These are phyloP conservation scores for Papilio protenor DNA, from an alignment of 2,888 invertebrate genomes.

Conservation along the genomic window DNA sequence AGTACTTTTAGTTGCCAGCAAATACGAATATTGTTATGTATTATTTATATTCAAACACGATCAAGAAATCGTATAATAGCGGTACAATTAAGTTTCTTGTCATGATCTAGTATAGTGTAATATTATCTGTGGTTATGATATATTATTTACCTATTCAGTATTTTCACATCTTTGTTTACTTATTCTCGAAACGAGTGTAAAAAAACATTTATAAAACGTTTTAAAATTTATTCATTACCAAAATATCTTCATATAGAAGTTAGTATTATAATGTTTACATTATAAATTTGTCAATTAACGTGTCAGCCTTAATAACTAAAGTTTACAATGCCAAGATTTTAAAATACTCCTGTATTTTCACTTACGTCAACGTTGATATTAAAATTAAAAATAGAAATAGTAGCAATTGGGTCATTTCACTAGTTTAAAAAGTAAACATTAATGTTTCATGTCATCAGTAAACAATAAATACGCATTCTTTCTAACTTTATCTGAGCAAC, in stretches of 20 bases:
- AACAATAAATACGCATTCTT: background rate
- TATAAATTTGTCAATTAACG: background rate
- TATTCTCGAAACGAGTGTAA: too few species aligned
- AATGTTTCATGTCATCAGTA: background rate
- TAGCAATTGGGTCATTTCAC: background rate
- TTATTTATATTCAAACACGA: background rate
- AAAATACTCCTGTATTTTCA: background rate
- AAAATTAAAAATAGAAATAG: constrained; percentile 2
- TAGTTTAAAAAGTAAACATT: background rate
- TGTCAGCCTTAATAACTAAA: background rate
- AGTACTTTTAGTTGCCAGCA: background rate
- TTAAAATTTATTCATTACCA: too few species aligned
- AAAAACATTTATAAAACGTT: too few species aligned
- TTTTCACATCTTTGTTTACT: too few species aligned
- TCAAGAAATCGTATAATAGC: background rate
- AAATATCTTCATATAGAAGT: too few species aligned
- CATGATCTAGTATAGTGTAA: too few species aligned
- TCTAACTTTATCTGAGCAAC: background rate
- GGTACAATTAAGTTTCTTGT: background rate
- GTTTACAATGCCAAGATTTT: background rate
- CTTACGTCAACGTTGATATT: background rate
- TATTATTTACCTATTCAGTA: too few species aligned
- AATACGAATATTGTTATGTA: background rate
- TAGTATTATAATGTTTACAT: background rate
- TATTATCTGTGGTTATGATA: too few species aligned